Evolutionary conservation across 2,113 vertebrate genomes (phyloP).

Genomic region (Platysteira castanea): DNA sequence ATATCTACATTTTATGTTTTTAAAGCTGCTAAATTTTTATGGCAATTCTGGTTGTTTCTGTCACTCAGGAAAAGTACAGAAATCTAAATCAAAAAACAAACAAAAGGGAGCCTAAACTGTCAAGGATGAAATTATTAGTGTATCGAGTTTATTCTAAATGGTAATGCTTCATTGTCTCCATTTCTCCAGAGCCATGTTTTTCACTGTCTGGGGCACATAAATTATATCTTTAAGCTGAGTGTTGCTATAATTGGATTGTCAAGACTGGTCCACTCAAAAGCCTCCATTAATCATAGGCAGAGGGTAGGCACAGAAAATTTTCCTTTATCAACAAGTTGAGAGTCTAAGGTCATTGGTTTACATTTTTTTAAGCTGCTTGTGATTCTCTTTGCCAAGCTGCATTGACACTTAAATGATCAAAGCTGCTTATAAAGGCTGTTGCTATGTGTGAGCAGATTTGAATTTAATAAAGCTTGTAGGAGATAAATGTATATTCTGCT

Average conservation of each 20-base stretch:
- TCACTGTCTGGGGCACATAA: slow-evolving; percentile 39
- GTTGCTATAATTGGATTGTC: slow-evolving; percentile 51
- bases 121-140: neutral
- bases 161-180: slow-evolving; percentile 18
- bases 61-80: neutral
- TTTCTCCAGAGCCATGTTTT: slow-evolving; percentile 38
- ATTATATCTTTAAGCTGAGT: slow-evolving; percentile 45
- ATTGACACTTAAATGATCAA: slow-evolving; percentile 62
- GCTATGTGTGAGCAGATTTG: slow-evolving; percentile 63
- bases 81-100: neutral
- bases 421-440: slow-evolving; percentile 62
- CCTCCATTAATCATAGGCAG: slow-evolving; percentile 42
- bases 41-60: neutral
- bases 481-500: slow-evolving; percentile 41
- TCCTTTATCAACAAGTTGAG: slow-evolving; percentile 50
- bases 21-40: neutral
- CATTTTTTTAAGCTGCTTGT: slow-evolving; percentile 59
- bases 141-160: neutral
- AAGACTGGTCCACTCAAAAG: slow-evolving; percentile 26
- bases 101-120: neutral
- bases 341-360: slow-evolving; percentile 59
- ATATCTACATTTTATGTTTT: neutral
- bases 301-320: neutral
- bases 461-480: slow-evolving; percentile 57
- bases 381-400: slow-evolving; percentile 52